Evolutionary conservation across 2,113 vertebrate species (phyloP).

Genomic region (Origma solitaria): DNA sequence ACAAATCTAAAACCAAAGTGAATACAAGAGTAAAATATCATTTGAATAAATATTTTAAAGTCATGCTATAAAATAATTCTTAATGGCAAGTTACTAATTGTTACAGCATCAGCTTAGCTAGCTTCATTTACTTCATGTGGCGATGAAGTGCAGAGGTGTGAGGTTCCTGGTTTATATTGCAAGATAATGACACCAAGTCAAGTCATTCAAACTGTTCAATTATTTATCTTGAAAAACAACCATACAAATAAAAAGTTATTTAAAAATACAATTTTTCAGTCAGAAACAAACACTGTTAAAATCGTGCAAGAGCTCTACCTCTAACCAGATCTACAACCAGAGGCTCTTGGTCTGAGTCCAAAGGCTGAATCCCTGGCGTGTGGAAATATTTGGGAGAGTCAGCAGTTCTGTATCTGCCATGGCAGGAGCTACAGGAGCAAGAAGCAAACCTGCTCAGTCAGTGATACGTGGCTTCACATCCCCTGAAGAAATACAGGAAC

Average conservation of each 20-base stretch:
- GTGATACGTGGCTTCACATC: neutral
- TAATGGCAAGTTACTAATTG: conserved; percentile 93
- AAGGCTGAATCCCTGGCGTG: conserved; percentile 45
- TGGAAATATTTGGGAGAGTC: conserved; percentile 31
- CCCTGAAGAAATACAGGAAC: conserved; percentile 19
- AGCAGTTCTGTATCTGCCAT: neutral
- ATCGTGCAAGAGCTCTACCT: conserved; percentile 39
- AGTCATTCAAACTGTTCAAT: conserved; percentile 86
- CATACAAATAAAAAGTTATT: conserved; percentile 63
- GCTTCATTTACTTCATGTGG: conserved; percentile 97
- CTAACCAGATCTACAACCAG: conserved; percentile 39
- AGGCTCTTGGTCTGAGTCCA: conserved; percentile 31
- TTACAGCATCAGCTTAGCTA: conserved; percentile 97
- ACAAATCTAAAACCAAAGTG: conserved; percentile 86
- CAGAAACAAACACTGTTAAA: conserved; percentile 52
- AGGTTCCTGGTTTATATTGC: conserved; percentile 97
- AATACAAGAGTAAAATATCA: conserved; percentile 99
- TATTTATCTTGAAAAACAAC: conserved; percentile 73
- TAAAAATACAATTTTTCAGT: conserved; percentile 51
- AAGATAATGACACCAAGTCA: conserved; percentile 76
- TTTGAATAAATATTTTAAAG: conserved; percentile 99
- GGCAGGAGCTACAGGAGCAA: neutral
- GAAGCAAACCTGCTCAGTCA: neutral
- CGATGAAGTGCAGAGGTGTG: conserved; percentile 93
- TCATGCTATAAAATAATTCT: conserved; percentile 99